phyloP scores from a whole-genome alignment of 2,888 invertebrate genomes.

The Tinea trinotella region DNA sequence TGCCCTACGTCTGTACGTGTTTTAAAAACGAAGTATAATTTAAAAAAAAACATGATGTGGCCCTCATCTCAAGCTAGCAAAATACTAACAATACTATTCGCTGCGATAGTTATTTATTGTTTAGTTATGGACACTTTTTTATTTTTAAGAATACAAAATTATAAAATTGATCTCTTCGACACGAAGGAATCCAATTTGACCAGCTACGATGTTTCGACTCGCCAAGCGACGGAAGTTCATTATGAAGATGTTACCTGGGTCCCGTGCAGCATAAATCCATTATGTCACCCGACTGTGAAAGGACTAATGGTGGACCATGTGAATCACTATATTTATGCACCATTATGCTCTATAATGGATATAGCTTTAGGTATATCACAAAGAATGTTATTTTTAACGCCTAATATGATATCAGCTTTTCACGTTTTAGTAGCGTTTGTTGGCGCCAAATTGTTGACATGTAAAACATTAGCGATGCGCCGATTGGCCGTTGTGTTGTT shows the following conservation, averaged over 20 bases:
- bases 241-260: conserved; percentile 74
- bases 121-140: conserved; percentile 81
- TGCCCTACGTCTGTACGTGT: not conserved
- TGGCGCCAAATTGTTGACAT: conserved; percentile 82
- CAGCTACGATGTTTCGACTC: conserved; percentile 39
- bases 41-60: conserved; percentile 73
- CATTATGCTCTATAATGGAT: conserved; percentile 82
- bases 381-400: conserved; percentile 76
- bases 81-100: conserved; percentile 72
- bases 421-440: conserved; percentile 83
- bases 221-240: conserved; percentile 27
- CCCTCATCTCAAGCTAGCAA: conserved; percentile 82
- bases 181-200: conserved; percentile 25
- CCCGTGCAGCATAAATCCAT: conserved; percentile 80
- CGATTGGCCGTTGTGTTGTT: conserved; percentile 83
- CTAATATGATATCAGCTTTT: conserved; percentile 86
- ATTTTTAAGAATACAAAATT: conserved; percentile 79
- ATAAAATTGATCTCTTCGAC: conserved; percentile 67
- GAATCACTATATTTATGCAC: conserved; percentile 87
- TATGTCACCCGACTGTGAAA: conserved; percentile 88
- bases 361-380: conserved; percentile 75
- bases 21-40: not conserved
- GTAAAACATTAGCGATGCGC: conserved; percentile 79
- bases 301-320: conserved; percentile 86
- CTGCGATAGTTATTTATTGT: conserved; percentile 75